A percentile compares a stretch with the other conserved stretches of the same genome.
phyloP scores from a whole-genome alignment of 2,888 invertebrate genomes.

The Acanthoscelides obtectus region DNA sequence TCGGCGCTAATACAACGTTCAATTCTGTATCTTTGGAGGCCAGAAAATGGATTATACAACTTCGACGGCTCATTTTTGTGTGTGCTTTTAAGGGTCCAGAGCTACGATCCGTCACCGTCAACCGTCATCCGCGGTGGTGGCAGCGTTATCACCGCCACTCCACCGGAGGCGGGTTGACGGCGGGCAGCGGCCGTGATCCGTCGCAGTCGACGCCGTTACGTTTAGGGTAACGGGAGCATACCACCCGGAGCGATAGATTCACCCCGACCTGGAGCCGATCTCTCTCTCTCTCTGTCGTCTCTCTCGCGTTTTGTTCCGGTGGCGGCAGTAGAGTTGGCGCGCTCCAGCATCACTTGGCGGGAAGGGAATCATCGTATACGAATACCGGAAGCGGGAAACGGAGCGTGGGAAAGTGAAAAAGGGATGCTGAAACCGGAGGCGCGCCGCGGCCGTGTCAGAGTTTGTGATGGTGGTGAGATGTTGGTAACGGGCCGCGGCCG shows the following conservation, averaged over 20 bases:
- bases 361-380: neutral
- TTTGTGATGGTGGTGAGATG: neutral
- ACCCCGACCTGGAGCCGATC: slow-evolving; percentile 14
- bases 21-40: no score
- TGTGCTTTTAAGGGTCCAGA: no score
- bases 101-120: no score
- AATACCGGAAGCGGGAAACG: neutral
- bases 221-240: slow-evolving; percentile 10
- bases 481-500: neutral
- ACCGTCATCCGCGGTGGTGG: no score
- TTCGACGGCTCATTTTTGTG: no score
- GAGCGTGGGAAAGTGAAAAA: neutral
- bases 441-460: no score
- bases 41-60: no score
- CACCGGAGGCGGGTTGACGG: no score
- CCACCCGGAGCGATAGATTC: slow-evolving; percentile 30
- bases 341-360: neutral
- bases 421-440: neutral
- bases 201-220: neutral
- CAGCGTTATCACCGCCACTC: no score
- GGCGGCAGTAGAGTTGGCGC: neutral
- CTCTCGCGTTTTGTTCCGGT: neutral
- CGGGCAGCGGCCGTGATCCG: neutral
- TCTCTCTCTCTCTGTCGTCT: no score
- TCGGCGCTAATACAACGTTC: no score